Evolutionary conservation across 1,140 invertebrate species (phyloP).

Genomic region (Bicyclus anynana): DNA sequence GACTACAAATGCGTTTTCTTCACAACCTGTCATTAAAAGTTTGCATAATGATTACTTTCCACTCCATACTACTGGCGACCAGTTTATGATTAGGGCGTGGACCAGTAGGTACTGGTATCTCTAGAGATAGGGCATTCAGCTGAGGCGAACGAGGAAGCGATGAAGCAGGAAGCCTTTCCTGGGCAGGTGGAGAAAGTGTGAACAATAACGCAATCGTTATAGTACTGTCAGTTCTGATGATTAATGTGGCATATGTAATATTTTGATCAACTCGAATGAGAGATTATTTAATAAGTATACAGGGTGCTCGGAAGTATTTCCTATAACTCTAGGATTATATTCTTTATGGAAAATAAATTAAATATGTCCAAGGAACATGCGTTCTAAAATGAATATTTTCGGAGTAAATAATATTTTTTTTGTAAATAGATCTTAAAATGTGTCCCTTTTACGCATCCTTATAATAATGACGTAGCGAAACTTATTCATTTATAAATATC

Average conservation of each 20-base stretch:
- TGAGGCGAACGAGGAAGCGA: background rate
- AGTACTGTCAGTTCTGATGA: background rate
- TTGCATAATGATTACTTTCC: conserved; percentile 16
- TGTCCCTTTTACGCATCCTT: too few relatives aligned
- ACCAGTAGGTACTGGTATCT: background rate
- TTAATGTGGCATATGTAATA: background rate
- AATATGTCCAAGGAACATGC: too few relatives aligned
- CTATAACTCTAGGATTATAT: too few relatives aligned
- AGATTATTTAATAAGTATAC: too few relatives aligned
- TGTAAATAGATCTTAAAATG: too few relatives aligned
- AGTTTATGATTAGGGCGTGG: conserved; percentile 8
- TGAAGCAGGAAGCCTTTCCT: conserved; percentile 1
- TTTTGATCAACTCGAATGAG: too few relatives aligned
- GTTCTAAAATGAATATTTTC: too few relatives aligned
- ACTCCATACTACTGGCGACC: conserved; percentile 1
- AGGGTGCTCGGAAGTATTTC: too few relatives aligned
- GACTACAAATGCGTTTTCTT: background rate
- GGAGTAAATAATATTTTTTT: too few relatives aligned
- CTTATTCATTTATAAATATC: too few relatives aligned
- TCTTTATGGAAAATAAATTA: too few relatives aligned
- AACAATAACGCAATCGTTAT: background rate
- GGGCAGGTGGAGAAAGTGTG: conserved; percentile 5
- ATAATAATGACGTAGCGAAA: too few relatives aligned
- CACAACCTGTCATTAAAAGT: conserved; percentile 6
- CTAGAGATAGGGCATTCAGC: background rate